A percentile compares a stretch with the other conserved stretches of the same genome.
phyloP scores from a whole-genome alignment of 2,113 vertebrate genomes.

The Tachycineta bicolor region DNA sequence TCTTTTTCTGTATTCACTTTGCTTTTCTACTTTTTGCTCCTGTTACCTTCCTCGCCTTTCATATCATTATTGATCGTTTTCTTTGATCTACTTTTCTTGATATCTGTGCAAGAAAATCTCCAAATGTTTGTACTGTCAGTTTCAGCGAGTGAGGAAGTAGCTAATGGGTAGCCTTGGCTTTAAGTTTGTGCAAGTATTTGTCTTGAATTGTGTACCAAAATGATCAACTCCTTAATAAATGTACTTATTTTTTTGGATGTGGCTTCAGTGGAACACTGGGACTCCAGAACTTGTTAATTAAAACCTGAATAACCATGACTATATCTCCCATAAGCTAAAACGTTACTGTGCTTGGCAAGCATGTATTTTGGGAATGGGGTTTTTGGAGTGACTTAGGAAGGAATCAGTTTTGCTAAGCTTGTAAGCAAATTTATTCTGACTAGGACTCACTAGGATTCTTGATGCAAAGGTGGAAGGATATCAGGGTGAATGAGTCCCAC shows the following conservation, averaged over 20 bases:
- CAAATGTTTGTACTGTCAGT: neutral
- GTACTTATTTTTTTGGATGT: neutral
- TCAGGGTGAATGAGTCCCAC: neutral
- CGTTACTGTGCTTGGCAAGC: neutral
- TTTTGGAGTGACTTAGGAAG: neutral
- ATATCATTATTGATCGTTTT: accelerated
- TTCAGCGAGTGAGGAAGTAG: neutral
- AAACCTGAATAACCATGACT: neutral
- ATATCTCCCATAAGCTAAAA: neutral
- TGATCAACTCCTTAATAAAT: neutral
- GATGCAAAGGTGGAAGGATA: constrained; percentile 21
- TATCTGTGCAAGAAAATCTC: neutral
- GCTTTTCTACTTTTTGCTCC: neutral
- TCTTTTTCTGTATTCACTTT: neutral
- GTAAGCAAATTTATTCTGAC: neutral
- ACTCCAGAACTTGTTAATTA: neutral
- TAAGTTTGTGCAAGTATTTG: neutral
- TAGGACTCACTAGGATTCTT: neutral
- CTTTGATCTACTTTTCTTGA: neutral
- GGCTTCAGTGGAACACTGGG: neutral
- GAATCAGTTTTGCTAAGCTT: neutral
- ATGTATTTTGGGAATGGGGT: neutral
- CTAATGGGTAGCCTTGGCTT: neutral
- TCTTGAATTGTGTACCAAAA: neutral
- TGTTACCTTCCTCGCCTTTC: neutral